A percentile compares a stretch with the other conserved stretches of the same genome.
phyloP scores from a whole-genome alignment of 2,888 invertebrate genomes.

The Notodonta ziczac region DNA sequence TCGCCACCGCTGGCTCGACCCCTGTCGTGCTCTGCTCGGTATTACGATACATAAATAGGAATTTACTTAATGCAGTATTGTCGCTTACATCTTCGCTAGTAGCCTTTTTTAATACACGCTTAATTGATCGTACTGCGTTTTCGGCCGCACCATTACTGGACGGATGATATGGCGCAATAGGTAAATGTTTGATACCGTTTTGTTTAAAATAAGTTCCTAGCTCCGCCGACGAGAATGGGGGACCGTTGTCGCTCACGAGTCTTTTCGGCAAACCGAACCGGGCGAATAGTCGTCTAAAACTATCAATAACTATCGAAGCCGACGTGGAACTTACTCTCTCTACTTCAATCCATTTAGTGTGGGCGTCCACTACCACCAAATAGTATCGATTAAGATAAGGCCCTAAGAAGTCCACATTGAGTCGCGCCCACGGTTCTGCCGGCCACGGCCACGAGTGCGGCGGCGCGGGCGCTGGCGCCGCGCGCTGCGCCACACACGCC shows the following conservation, averaged over 20 bases:
- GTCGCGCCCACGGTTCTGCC: conserved; percentile 12
- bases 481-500: conserved; percentile 12
- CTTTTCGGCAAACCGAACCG: conserved; percentile 15
- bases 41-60: conserved; percentile 10
- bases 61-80: conserved; percentile 6
- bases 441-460: conserved; percentile 14
- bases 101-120: conserved; percentile 1
- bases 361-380: conserved; percentile 28
- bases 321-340: background rate
- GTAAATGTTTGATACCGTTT: background rate
- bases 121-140: background rate
- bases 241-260: conserved; percentile 30
- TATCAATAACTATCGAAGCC: background rate
- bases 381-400: conserved; percentile 26
- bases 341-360: conserved; percentile 22
- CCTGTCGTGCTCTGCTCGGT: conserved; percentile 10
- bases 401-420: conserved; percentile 7
- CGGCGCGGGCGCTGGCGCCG: conserved; percentile 20
- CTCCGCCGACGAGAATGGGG: conserved; percentile 21
- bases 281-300: background rate
- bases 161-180: background rate
- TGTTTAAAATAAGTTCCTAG: background rate
- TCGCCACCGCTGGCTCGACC: conserved; percentile 6
- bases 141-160: background rate
- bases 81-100: background rate